Evolutionary conservation across 2,888 invertebrate species (phyloP).

Genomic region (Criorhina ranunculi): DNA sequence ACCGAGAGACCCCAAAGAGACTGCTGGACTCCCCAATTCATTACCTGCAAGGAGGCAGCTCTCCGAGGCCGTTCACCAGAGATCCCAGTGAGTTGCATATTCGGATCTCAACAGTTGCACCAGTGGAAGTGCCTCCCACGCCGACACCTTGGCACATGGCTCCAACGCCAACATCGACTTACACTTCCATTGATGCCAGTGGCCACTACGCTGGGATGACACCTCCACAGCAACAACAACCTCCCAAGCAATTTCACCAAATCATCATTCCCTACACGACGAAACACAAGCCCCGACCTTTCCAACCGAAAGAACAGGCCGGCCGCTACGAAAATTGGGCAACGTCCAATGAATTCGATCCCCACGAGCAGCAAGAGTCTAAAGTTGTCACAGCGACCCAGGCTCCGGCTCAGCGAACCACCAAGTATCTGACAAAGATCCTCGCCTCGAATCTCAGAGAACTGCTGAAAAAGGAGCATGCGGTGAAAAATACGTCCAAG

Average conservation of each 20-base stretch:
- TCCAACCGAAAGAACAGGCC: conserved; percentile 83
- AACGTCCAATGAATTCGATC: conserved; percentile 83
- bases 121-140: conserved; percentile 38
- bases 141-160: conserved; percentile 78
- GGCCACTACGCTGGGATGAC: conserved; percentile 82
- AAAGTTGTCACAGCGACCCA: conserved; percentile 84
- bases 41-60: conserved; percentile 84
- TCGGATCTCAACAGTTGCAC: conserved; percentile 71
- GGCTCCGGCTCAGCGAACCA: conserved; percentile 81
- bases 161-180: conserved; percentile 83
- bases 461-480: conserved; percentile 84
- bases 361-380: conserved; percentile 85
- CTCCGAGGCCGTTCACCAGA: conserved; percentile 85
- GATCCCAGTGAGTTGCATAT: conserved; percentile 81
- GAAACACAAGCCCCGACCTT: conserved; percentile 86
- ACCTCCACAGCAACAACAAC: conserved; percentile 79
- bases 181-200: conserved; percentile 83
- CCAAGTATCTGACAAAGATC: conserved; percentile 83
- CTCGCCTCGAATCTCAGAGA: conserved; percentile 86
- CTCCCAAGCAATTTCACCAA: conserved; percentile 89
- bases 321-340: conserved; percentile 80
- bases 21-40: conserved; percentile 87
- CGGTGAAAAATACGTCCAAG: conserved; percentile 79
- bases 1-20: conserved; percentile 83
- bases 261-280: conserved; percentile 93